Percentiles rank a stretch among this genome's conserved stretches.
phyloP scores from a whole-genome alignment of 2,888 invertebrate genomes.

The Phytoseiulus persimilis region DNA sequence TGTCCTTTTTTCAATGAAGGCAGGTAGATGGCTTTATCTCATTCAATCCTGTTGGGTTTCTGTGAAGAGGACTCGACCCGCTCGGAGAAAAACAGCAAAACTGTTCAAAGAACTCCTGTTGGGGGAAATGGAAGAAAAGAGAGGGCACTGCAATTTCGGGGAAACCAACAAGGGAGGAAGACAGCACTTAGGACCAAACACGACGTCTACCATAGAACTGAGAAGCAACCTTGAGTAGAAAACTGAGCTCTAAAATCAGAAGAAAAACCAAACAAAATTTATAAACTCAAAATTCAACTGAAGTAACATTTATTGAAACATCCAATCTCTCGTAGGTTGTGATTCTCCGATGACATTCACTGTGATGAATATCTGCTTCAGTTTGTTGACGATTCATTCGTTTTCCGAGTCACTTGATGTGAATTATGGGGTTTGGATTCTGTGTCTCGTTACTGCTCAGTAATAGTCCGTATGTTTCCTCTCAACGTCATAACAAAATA shows the following conservation, averaged over 20 bases:
- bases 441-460: background rate
- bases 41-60: background rate
- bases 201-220: too few species aligned
- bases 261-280: slow-evolving; percentile 23
- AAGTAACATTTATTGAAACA: slow-evolving; percentile 31
- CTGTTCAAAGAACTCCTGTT: too few species aligned
- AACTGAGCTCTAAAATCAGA: slow-evolving; percentile 1
- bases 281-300: slow-evolving; percentile 36
- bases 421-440: background rate
- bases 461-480: background rate
- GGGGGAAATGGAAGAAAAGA: too few species aligned
- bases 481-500: slow-evolving; percentile 37
- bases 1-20: background rate
- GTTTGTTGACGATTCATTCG: background rate
- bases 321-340: background rate
- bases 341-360: background rate
- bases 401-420: background rate
- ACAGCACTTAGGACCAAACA: too few species aligned
- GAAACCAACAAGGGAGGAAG: too few species aligned
- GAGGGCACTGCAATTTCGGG: too few species aligned
- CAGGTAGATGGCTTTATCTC: background rate
- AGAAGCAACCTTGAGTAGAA: background rate
- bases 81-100: background rate
- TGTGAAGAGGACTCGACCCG: background rate
- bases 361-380: background rate